Base-by-base conservation (phyloP, 2,888 invertebrate genomes). In the Tipula lateralis region DNA sequence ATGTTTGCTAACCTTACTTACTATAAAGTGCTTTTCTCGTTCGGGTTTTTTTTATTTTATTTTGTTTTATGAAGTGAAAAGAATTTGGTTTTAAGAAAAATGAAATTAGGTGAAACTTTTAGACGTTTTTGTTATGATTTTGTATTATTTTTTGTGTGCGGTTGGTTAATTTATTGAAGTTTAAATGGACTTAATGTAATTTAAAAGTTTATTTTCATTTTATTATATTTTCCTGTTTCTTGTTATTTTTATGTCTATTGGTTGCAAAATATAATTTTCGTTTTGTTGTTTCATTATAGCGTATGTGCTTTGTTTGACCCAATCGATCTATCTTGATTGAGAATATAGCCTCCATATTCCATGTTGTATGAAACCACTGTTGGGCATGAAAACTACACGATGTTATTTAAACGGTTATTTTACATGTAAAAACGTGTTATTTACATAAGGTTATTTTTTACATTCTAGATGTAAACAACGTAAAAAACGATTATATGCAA, bases 171-270 rank as follows among this genome's bases (percentile, higher is more conserved):
- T 50, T 50, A 50, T 50, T 50, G 44, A 50, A 50, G 44, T 50
- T 50, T 50, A 50, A 50, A 50, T 50, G 44, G 44, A 50, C 44
- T 50, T 50, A 50, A 50, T 50, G 44, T 50, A 50, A 50, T 50
- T 50, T 50, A 50, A 50, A 50, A 50, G 44, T 50, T 50, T 50
- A 50, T 44, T 50, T 36, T 36, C n/a, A n/a, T n/a, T n/a, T n/a
- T n/a, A n/a, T n/a, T n/a, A n/a, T n/a, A n/a, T n/a, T 44, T 50
- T 50, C 44, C 44, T 50, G 44, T 50, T n/a, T n/a, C n/a, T n/a
- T 50, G 44, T n/a, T 36, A 36, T 36, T 36, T 7, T 50, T 50
- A 50, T 50, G 16, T 50, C 44, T 16, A 50, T 50, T 50, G 44
- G 44, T 50, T 16, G n/a, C 16, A 50, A 44, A 44, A 44, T 16